Base-by-base conservation (phyloP, 2,113 vertebrate species). In the Phoenicopterus ruber region DNA sequence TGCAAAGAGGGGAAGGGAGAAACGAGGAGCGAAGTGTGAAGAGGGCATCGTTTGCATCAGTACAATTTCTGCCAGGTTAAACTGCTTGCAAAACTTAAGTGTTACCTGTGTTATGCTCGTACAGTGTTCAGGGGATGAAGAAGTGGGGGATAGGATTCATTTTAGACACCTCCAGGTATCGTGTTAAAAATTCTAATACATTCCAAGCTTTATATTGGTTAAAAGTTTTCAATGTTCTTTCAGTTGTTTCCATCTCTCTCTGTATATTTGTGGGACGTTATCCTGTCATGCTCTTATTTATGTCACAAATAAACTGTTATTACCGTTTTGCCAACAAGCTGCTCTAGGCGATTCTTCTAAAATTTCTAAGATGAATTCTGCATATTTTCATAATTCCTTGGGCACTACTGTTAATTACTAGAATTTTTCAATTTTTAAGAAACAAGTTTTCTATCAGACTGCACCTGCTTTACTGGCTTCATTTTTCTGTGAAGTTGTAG, bases 371-470 rank as follows among this genome's bases (percentile, higher is more conserved):
- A 34, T 61, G 4, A 86, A 31, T 7, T 54, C 29, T 80, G 5
- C 4, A 7, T 66, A n/a, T 70, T 82, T 79, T 69, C 52, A 34
- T 65, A 79, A n/a, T 71, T 76, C 16, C 3, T 44, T 86, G 9
- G 47, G 2, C 1, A 44, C 17, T 70, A 12, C 9, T 2, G 0
- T 22, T 80, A 72, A 65, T 72, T 65, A n/a, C 2, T 7, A 17
- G 57, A 4, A 12, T 24, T 25, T 40, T 20, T 9, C 5, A 4
- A 19, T 71, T 40, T 52, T 93, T 44, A 44, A 49, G 28, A 44
- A 77, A 34, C 4, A 59, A 52, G 4, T 8, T 73, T 89, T 84
- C 13, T 84, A 3, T 81, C 24, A 81, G 29, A 28, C 28, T 57
- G 8, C 4, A 12, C 78, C 44, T 88, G 3, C 32, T 94, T 90